Conservation (phyloP, 2,888 invertebrate genomes). For the Platycheirus albimanus region DNA sequence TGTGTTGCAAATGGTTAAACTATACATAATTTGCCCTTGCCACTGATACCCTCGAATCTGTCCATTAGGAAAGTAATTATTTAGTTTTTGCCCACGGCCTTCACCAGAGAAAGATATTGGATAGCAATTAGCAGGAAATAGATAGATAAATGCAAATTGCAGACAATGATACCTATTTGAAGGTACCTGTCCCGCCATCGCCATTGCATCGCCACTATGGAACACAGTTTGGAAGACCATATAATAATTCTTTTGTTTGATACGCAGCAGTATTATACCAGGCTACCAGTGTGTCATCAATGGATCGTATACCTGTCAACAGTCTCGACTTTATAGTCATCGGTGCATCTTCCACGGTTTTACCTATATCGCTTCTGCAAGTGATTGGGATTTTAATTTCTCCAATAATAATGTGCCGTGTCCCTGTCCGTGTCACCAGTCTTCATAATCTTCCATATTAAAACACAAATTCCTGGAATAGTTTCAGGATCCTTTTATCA, state of each 20-base stretch:
- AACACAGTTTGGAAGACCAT: background rate
- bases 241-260: slow-evolving; percentile 43
- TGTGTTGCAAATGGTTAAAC: slow-evolving; percentile 51
- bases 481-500: slow-evolving; percentile 36
- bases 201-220: background rate
- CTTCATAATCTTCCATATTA: too few species aligned
- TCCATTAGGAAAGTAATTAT: slow-evolving; percentile 65
- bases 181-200: slow-evolving; percentile 18
- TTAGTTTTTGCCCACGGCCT: slow-evolving; percentile 57
- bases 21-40: slow-evolving; percentile 50
- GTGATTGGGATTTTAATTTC: slow-evolving; percentile 33
- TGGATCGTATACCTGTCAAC: slow-evolving; percentile 57
- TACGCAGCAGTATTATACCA: too few species aligned
- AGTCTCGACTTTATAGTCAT: slow-evolving; percentile 39
- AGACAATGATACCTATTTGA: slow-evolving; percentile 38
- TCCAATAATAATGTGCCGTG: slow-evolving; percentile 40
- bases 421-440: slow-evolving; percentile 17
- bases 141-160: slow-evolving; percentile 67
- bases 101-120: slow-evolving; percentile 57
- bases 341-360: slow-evolving; percentile 37
- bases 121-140: slow-evolving; percentile 68
- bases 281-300: slow-evolving; percentile 21
- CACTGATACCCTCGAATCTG: slow-evolving; percentile 38
- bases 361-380: slow-evolving; percentile 9
- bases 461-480: slow-evolving; percentile 51